These are phyloP conservation scores for Passer domesticus DNA, from an alignment of 2,113 vertebrate species.

Conservation along the genomic window DNA sequence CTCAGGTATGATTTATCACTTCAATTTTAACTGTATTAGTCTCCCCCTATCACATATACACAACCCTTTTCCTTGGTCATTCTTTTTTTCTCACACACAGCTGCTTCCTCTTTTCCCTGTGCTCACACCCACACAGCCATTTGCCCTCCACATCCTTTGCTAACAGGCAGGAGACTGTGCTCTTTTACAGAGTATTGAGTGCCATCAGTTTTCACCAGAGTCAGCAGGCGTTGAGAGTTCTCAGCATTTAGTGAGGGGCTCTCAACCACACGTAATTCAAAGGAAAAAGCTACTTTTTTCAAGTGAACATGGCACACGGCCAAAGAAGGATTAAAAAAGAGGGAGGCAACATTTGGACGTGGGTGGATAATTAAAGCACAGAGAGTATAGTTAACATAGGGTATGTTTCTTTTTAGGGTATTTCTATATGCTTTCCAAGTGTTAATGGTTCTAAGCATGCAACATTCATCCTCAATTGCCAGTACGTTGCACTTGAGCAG, in stretches of 20 bases:
- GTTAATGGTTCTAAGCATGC: constrained; percentile 23
- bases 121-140: constrained; percentile 57
- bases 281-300: constrained; percentile 13
- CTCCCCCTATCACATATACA: constrained; percentile 24
- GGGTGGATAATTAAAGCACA: constrained; percentile 57
- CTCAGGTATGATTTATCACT: constrained; percentile 79
- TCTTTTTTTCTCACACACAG: constrained; percentile 33
- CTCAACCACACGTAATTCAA: constrained; percentile 11
- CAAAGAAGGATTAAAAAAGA: constrained; percentile 45
- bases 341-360: constrained; percentile 44
- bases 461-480: neutral
- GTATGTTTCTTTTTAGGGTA: constrained; percentile 44
- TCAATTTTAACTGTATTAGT: constrained; percentile 76
- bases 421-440: constrained; percentile 38
- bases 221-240: constrained; percentile 36
- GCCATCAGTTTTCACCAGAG: constrained; percentile 47
- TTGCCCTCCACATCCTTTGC: constrained; percentile 53
- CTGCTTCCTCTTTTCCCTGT: constrained; percentile 53
- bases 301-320: neutral
- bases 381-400: constrained; percentile 47
- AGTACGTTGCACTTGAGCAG: neutral
- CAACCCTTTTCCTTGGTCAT: constrained; percentile 35
- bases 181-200: constrained; percentile 17
- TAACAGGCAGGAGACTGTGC: constrained; percentile 17
- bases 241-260: constrained; percentile 15